Evolutionary conservation across 2,888 invertebrate species (phyloP), one percentile per base, ranked within the genome.

Genomic region (Microplitis deprimator): DNA sequence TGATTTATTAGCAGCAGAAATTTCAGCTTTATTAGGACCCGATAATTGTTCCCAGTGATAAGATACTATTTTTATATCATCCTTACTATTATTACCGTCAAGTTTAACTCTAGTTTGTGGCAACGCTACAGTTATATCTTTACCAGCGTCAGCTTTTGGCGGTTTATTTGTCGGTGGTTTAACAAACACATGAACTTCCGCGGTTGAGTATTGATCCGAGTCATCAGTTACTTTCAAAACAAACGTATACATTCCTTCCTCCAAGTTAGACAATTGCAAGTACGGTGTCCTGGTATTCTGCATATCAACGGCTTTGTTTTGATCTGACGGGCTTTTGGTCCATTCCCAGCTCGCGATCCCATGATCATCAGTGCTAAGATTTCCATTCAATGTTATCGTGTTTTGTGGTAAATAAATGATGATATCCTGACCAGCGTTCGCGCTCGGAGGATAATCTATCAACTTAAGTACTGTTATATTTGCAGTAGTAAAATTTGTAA

Each of bases 341-440:
- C 98, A 98, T 89, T 98, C 97, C 96, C 98, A 98, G 38, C 95
- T 96, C 0, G 94, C 94, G 83, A 98, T 98, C 83, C 96, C 96
- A 85, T 97, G 96, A 90, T 98, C 98, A 87, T 98, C 98, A 0
- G 96, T 95, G 80, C 97, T 98, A 78, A 95, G 91, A 84, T 96
- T 98, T 5, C 98, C 98, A 89, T 96, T 97, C 38, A 98, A 91
- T 0, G 95, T 96, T 8, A 97, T 93, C 64, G 92, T 91, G 87
- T 96, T 97, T 87, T 95, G 95, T 0, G 98, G 98, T 76, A 98
- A 91, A 90, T 96, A 96, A 83, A 98, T 93, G 78, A 98, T 96
- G 64, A 96, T 94, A 83, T 97, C 96, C 87, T 96, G 93, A 0
- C 97, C 95, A 68, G 98, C 98, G 91, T 97, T 97, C 0, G 98